These are phyloP conservation scores for Ceratosolen fusciceps DNA, from an alignment of 1,140 invertebrate genomes.

Conservation along the genomic window DNA sequence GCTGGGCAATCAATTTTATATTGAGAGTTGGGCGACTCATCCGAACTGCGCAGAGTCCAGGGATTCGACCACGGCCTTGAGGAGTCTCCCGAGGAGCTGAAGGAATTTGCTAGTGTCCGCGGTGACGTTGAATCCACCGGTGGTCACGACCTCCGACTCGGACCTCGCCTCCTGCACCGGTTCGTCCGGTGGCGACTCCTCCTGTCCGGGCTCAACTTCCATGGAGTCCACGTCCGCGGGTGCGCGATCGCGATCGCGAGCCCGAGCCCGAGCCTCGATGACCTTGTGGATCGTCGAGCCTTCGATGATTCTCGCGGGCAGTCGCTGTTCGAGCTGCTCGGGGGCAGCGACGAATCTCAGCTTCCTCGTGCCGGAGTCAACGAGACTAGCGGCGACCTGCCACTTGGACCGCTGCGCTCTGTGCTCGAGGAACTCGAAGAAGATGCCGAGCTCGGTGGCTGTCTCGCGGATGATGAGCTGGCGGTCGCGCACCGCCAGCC, in stretches of 20 bases:
- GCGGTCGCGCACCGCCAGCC: conserved; percentile 65
- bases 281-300: conserved; percentile 57
- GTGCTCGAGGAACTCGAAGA: conserved; percentile 69
- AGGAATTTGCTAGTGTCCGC: conserved; percentile 60
- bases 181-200: neutral
- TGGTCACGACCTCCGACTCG: conserved; percentile 58
- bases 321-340: conserved; percentile 42
- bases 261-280: conserved; percentile 26
- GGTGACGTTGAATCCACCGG: conserved; percentile 59
- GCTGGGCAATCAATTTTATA: no score
- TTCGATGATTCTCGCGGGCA: conserved; percentile 60
- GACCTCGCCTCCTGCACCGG: conserved; percentile 46
- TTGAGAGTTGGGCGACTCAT: no score
- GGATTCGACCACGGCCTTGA: conserved; percentile 68
- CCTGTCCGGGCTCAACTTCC: conserved; percentile 42
- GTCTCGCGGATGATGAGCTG: conserved; percentile 69
- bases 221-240: neutral
- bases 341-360: conserved; percentile 55
- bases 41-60: conserved; percentile 66
- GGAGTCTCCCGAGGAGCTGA: conserved; percentile 63
- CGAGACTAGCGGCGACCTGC: conserved; percentile 56
- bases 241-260: neutral
- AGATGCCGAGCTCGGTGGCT: conserved; percentile 66
- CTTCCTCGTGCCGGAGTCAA: conserved; percentile 58
- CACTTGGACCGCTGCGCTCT: conserved; percentile 53